Evolutionary conservation across 2,113 vertebrate species (phyloP).

Genomic region (Hydrolagus affinis): DNA sequence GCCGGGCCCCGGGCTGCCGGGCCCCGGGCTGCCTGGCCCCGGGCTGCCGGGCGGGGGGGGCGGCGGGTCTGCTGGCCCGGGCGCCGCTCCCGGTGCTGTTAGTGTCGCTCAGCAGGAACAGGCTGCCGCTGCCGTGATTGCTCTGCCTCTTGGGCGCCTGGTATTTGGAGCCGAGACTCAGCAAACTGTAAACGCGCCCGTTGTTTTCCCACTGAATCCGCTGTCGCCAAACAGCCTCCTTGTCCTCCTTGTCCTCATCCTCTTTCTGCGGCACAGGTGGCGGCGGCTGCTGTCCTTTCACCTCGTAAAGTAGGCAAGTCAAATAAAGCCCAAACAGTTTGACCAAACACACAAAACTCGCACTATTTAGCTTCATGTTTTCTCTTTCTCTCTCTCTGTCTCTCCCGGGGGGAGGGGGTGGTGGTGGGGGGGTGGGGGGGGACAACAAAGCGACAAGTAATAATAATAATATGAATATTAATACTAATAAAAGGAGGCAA

Average conservation of each 20-base stretch:
- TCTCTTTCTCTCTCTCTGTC: too few relatives aligned
- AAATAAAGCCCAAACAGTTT: slow-evolving; percentile 44
- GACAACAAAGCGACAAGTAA: too few relatives aligned
- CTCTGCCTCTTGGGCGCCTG: slow-evolving; percentile 48
- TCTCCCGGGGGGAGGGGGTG: too few relatives aligned
- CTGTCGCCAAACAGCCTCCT: slow-evolving; percentile 55
- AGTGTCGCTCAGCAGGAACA: slow-evolving; percentile 7
- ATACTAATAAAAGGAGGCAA: too few relatives aligned
- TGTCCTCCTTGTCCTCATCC: slow-evolving; percentile 40
- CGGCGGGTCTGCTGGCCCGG: background rate
- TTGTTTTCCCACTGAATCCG: slow-evolving; percentile 78
- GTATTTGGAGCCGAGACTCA: slow-evolving; percentile 71
- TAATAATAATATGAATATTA: too few relatives aligned
- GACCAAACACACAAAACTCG: background rate
- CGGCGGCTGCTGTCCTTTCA: slow-evolving; percentile 47
- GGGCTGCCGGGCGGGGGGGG: background rate
- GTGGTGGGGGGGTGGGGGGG: too few relatives aligned
- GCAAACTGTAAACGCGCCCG: slow-evolving; percentile 76
- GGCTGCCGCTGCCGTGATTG: background rate
- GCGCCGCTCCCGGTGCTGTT: slow-evolving; percentile 9
- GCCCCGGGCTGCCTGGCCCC: background rate
- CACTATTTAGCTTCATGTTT: slow-evolving; percentile 15
- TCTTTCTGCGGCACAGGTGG: slow-evolving; percentile 40
- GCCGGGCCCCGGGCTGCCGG: slow-evolving; percentile 6
- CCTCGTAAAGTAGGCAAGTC: slow-evolving; percentile 45